Percentiles rank a stretch among this genome's conserved stretches.
phyloP scores from a whole-genome alignment of 92 coral and sea anemone species.

The Pocillopora meandrina region DNA sequence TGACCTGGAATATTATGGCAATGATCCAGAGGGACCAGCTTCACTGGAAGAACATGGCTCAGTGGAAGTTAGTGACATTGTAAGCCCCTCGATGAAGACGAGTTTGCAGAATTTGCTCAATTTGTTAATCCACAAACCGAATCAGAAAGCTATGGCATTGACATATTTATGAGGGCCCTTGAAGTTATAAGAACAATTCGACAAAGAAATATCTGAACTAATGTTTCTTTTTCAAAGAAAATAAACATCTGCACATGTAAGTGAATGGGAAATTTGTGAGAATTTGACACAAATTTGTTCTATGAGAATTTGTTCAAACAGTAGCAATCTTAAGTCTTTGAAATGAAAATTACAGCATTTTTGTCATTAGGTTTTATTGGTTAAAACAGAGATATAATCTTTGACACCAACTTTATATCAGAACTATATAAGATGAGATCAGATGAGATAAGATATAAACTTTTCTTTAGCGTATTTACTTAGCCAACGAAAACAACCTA shows the following conservation, averaged over 20 bases:
- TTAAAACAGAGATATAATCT: conserved; percentile 19
- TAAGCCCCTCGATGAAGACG: conserved; percentile 48
- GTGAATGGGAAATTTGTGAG: conserved; percentile 29
- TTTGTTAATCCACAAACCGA: conserved; percentile 48
- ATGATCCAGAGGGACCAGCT: no score
- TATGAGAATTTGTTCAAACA: no score
- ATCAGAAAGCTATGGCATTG: conserved; percentile 58
- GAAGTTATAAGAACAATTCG: conserved; percentile 26
- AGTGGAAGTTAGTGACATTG: conserved; percentile 59
- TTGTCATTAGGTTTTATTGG: no score
- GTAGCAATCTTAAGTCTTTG: no score
- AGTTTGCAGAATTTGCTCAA: conserved; percentile 39
- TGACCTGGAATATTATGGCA: no score
- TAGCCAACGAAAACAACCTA: neutral
- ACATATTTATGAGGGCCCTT: conserved; percentile 46
- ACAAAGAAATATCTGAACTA: conserved; percentile 31
- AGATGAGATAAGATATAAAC: conserved; percentile 11
- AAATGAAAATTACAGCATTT: no score
- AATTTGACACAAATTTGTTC: conserved; percentile 29
- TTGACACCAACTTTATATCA: conserved; percentile 27
- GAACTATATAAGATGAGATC: conserved; percentile 32
- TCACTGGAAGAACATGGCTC: no score
- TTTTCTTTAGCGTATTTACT: neutral
- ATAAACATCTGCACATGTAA: conserved; percentile 7
- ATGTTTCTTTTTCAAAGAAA: conserved; percentile 26